A percentile compares a stretch with the other conserved stretches of the same genome.
Conservation (phyloP, 2,797 vertebrate species). For the Tamandua tetradactyla region DNA sequence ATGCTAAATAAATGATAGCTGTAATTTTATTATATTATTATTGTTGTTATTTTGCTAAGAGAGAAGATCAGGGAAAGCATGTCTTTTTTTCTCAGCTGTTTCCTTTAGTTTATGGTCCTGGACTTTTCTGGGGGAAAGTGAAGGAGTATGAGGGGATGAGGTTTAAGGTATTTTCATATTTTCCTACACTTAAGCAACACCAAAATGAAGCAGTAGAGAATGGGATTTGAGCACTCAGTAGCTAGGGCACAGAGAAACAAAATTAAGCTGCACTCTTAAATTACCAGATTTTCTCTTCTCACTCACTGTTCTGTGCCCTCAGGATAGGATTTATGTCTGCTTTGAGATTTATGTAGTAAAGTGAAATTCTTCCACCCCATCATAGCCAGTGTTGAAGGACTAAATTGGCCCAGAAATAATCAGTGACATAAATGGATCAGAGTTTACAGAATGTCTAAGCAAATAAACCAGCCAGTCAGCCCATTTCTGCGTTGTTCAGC, state of each 20-base stretch:
- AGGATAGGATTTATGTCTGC: slow-evolving; percentile 29
- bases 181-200: background rate
- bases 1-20: background rate
- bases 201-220: slow-evolving; percentile 27
- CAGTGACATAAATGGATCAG: slow-evolving; percentile 35
- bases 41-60: slow-evolving; percentile 37
- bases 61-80: slow-evolving; percentile 5
- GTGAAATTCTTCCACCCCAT: background rate
- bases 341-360: slow-evolving; percentile 46
- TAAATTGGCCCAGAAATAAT: slow-evolving; percentile 56
- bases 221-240: background rate
- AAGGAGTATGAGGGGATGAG: background rate
- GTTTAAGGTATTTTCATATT: slow-evolving; percentile 20
- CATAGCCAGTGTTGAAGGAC: background rate
- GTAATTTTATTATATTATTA: slow-evolving; percentile 35
- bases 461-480: background rate
- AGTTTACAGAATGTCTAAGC: slow-evolving; percentile 42
- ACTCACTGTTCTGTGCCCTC: background rate
- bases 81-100: slow-evolving; percentile 20
- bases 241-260: background rate
- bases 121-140: background rate
- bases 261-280: background rate
- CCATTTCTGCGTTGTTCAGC: slow-evolving; percentile 47
- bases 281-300: slow-evolving; percentile 29
- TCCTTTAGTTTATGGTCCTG: slow-evolving; percentile 36